Percentiles rank a stretch among this genome's conserved stretches.
These are phyloP conservation scores for Ceratotherium simum DNA, from an alignment of 2,113 vertebrate species.

Conservation along the genomic window DNA sequence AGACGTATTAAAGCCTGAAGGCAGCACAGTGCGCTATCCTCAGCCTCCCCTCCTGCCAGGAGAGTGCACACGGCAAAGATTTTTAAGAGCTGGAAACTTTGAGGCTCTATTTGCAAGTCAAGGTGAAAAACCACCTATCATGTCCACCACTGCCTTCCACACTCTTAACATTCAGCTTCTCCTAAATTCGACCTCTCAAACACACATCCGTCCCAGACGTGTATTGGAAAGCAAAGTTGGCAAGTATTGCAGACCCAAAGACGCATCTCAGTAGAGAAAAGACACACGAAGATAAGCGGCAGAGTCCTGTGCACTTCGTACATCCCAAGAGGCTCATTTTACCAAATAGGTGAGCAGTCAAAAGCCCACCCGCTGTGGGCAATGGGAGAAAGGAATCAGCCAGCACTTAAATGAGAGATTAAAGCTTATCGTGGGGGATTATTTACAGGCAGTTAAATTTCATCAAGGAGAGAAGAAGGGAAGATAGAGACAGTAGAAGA, in stretches of 20 bases:
- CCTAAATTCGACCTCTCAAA: neutral
- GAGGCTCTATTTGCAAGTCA: constrained; percentile 24
- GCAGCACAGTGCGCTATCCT: neutral
- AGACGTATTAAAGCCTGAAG: neutral
- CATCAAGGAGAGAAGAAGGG: neutral
- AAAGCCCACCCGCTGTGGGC: neutral
- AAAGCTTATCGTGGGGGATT: neutral
- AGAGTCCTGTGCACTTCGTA: accelerated
- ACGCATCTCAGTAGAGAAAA: neutral
- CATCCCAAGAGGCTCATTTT: neutral
- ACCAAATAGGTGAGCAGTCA: neutral
- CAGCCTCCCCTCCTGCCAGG: neutral
- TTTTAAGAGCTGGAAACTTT: neutral
- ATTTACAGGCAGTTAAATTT: neutral
- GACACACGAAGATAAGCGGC: accelerated
- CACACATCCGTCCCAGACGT: neutral
- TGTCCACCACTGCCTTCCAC: neutral
- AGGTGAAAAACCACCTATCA: neutral
- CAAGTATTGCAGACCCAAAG: neutral
- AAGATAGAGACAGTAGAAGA: neutral
- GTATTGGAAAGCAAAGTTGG: neutral
- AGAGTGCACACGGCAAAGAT: neutral
- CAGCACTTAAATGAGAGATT: neutral
- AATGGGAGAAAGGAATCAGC: neutral
- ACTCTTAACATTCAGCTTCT: neutral